phyloP scores from a whole-genome alignment of 2,888 invertebrate genomes.

The Octodonta nipae region DNA sequence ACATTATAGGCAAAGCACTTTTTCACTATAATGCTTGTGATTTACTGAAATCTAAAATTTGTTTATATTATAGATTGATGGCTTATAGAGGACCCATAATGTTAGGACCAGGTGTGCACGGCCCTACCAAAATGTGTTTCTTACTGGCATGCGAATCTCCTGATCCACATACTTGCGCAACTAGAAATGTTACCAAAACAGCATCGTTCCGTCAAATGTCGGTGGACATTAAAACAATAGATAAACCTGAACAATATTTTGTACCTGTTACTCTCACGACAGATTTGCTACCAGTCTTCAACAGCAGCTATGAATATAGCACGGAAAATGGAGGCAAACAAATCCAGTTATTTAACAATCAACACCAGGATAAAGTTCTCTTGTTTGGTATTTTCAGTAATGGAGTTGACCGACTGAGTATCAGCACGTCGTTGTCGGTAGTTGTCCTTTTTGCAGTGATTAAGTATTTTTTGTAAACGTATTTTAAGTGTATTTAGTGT shows the following conservation, averaged over 20 bases:
- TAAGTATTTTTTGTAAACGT: no score
- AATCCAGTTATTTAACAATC: neutral
- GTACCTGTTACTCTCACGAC: constrained; percentile 16
- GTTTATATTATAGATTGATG: no score
- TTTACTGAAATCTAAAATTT: no score
- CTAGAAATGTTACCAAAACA: constrained; percentile 10
- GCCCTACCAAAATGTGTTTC: constrained; percentile 14
- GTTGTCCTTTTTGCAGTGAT: no score
- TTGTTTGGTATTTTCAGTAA: neutral
- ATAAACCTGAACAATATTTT: constrained; percentile 11
- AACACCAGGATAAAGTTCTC: neutral
- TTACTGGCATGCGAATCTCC: constrained; percentile 17
- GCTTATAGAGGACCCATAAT: constrained; percentile 14
- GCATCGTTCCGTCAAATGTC: constrained; percentile 16
- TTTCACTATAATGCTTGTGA: no score
- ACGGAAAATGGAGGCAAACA: neutral
- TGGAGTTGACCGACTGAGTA: neutral
- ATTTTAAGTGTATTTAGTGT: no score
- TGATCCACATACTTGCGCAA: constrained; percentile 15
- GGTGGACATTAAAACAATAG: constrained; percentile 11
- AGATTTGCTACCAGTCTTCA: neutral
- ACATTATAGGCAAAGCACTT: no score
- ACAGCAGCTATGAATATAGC: neutral
- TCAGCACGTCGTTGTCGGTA: neutral
- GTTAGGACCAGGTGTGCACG: constrained; percentile 3